phyloP scores from a whole-genome alignment of 2,888 invertebrate species.

The Erebia epiphron region DNA sequence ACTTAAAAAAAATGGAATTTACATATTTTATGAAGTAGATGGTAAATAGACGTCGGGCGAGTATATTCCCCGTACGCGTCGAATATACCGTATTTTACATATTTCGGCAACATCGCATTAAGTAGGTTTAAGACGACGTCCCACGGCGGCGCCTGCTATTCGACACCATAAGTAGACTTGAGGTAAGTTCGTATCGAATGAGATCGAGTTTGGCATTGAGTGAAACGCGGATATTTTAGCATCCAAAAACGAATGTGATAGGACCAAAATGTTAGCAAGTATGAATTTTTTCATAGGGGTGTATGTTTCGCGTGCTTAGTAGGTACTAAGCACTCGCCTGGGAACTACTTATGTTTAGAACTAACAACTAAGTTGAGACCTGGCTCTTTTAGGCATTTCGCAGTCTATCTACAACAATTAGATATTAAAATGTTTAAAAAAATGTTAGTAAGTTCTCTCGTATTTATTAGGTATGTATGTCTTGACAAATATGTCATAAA shows the following conservation, averaged over 20 bases:
- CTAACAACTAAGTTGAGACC: too few species aligned
- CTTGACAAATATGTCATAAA: too few species aligned
- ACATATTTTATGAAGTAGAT: conserved; percentile 9
- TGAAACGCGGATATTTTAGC: neutral
- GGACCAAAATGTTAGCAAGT: too few species aligned
- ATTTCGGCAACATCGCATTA: conserved; percentile 34
- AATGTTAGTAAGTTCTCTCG: too few species aligned
- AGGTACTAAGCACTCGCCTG: too few species aligned
- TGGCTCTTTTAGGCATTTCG: too few species aligned
- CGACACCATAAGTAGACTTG: conserved; percentile 29
- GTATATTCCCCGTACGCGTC: conserved; percentile 7
- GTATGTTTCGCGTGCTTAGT: neutral
- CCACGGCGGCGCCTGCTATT: conserved; percentile 29
- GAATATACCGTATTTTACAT: conserved; percentile 21
- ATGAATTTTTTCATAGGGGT: too few species aligned
- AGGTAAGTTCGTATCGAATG: neutral
- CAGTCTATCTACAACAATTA: too few species aligned
- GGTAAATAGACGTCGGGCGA: conserved; percentile 13
- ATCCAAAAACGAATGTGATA: neutral
- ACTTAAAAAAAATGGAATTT: too few species aligned
- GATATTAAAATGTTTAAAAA: too few species aligned
- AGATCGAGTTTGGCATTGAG: conserved; percentile 16
- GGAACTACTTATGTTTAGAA: too few species aligned
- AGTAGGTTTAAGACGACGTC: conserved; percentile 3
- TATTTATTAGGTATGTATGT: too few species aligned